Percentiles rank a stretch among this genome's conserved stretches.
Conservation (phyloP, 2,113 vertebrate species). For the Epinephelus fuscoguttatus region DNA sequence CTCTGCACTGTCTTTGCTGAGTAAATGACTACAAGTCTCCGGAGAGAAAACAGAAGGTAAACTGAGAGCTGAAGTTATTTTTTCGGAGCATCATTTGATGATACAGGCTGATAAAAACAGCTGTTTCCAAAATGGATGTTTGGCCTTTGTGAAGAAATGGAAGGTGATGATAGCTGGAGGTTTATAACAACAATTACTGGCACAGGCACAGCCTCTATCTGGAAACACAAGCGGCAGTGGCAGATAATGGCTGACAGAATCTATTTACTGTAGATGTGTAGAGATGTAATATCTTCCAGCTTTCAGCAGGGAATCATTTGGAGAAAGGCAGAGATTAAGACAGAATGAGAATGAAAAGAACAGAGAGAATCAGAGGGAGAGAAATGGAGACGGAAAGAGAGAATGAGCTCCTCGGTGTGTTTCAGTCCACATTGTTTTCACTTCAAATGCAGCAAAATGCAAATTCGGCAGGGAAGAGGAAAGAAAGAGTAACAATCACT, state of each 20-base stretch:
- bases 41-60: neutral
- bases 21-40: no score
- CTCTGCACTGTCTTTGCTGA: neutral
- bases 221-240: constrained; percentile 7
- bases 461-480: constrained; percentile 17
- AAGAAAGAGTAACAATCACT: constrained; percentile 1
- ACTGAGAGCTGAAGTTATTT: neutral
- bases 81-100: neutral
- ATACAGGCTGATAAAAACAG: neutral
- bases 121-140: constrained; percentile 26
- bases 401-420: neutral
- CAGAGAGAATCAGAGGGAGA: neutral
- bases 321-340: constrained; percentile 26
- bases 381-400: neutral
- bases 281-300: constrained; percentile 46
- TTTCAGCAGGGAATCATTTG: constrained; percentile 22
- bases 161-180: constrained; percentile 5
- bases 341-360: constrained; percentile 9
- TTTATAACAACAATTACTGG: constrained; percentile 25
- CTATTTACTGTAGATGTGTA: constrained; percentile 40
- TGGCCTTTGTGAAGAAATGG: constrained; percentile 6
- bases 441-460: constrained; percentile 52
- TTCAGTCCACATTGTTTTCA: constrained; percentile 15
- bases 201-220: neutral
- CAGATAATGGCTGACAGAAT: constrained; percentile 53